These are phyloP conservation scores for Agonopterix arenella DNA, from an alignment of 2,888 invertebrate species.

Conservation along the genomic window DNA sequence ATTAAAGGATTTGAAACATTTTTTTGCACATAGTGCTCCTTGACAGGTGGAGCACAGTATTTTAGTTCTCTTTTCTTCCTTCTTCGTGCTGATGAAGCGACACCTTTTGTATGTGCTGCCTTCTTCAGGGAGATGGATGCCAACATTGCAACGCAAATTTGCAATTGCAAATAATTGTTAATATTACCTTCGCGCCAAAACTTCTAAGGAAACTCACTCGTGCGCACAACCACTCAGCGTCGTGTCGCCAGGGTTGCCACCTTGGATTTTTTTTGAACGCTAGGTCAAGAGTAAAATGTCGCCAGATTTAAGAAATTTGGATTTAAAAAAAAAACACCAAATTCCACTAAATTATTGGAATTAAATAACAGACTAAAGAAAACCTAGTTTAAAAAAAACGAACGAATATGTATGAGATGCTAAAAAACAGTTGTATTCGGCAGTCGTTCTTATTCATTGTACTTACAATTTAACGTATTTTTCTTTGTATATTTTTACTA, in stretches of 20 bases:
- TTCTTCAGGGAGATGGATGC: conserved; percentile 10
- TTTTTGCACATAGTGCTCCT: conserved; percentile 14
- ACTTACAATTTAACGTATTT: not conserved
- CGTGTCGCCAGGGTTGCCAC: not conserved
- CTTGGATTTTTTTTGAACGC: not conserved
- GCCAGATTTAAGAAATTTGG: not conserved
- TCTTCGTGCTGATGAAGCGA: conserved; percentile 10
- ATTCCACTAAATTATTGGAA: not conserved
- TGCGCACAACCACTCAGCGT: no score
- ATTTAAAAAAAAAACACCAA: not conserved
- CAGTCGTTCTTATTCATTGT: not conserved
- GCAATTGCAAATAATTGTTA: no score
- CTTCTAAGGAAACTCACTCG: no score
- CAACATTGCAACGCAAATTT: no score
- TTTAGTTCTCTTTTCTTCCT: conserved; percentile 9
- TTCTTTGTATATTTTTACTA: not conserved
- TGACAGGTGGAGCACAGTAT: conserved; percentile 6
- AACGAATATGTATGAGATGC: not conserved
- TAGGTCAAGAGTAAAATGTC: not conserved
- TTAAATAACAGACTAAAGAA: not conserved
- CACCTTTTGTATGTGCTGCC: conserved; percentile 10
- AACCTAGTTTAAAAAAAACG: not conserved
- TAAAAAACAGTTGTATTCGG: not conserved
- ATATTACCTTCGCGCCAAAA: no score
- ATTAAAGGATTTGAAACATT: conserved; percentile 13